Conservation (phyloP, 2,888 invertebrate genomes). For the Archips xylosteana region DNA sequence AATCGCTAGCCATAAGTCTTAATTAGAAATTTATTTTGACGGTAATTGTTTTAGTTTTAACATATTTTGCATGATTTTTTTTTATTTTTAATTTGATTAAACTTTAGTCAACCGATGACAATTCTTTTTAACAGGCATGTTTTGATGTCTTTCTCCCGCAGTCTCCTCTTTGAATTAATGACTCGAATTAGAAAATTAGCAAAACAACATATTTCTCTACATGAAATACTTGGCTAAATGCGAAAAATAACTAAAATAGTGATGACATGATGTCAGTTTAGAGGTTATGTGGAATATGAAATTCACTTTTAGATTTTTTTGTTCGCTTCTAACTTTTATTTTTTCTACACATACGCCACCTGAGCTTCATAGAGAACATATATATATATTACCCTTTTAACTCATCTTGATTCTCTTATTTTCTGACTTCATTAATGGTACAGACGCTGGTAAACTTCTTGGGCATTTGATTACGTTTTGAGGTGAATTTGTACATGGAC, state of each 20-base stretch:
- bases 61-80: not conserved
- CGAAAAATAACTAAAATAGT: slow-evolving; percentile 17
- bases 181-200: slow-evolving; percentile 32
- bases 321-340: not conserved
- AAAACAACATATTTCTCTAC: slow-evolving; percentile 40
- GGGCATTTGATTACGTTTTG: too few species aligned
- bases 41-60: not conserved
- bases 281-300: slow-evolving; percentile 9
- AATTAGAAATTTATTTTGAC: not conserved
- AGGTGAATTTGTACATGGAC: too few species aligned
- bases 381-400: too few species aligned
- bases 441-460: too few species aligned
- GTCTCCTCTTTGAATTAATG: slow-evolving; percentile 29
- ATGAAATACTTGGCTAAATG: slow-evolving; percentile 38
- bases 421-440: too few species aligned
- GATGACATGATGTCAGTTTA: slow-evolving; percentile 21
- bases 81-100: not conserved
- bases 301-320: not conserved
- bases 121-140: not conserved
- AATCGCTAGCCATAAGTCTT: not conserved
- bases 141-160: slow-evolving; percentile 7
- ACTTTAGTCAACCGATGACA: not conserved
- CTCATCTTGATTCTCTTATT: too few species aligned
- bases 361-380: not conserved
- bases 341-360: not conserved